Evolutionary conservation across 2,888 invertebrate species (phyloP).

Genomic region (Darwinula stevensoni): DNA sequence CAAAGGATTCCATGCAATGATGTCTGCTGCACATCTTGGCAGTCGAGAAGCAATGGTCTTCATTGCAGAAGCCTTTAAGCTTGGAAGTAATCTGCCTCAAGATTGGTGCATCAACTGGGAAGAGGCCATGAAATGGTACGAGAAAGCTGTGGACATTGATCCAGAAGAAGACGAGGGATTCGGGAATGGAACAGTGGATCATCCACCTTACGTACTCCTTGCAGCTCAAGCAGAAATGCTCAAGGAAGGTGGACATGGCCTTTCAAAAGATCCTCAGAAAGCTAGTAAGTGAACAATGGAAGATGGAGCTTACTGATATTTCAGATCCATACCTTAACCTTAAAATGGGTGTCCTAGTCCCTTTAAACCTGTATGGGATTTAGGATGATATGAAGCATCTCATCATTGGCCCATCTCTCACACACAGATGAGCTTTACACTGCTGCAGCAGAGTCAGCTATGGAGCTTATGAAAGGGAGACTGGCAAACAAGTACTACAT

Average conservation of each 20-base stretch:
- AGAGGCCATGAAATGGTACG: conserved; percentile 18
- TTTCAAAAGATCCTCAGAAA: conserved; percentile 17
- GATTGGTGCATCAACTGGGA: conserved; percentile 12
- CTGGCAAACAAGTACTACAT: conserved; percentile 22
- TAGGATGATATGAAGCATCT: conserved; percentile 1
- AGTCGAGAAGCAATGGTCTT: conserved; percentile 21
- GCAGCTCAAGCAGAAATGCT: conserved; percentile 22
- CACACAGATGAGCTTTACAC: conserved; percentile 21
- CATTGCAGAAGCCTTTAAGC: conserved; percentile 21
- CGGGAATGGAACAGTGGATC: too few relatives aligned
- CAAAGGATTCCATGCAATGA: conserved; percentile 14
- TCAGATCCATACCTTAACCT: too few relatives aligned
- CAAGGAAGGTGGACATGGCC: conserved; percentile 17
- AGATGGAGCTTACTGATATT: too few relatives aligned
- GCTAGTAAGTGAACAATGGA: too few relatives aligned
- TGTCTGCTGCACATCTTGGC: conserved; percentile 20
- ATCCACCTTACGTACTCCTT: conserved; percentile 18
- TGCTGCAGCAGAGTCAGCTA: conserved; percentile 23
- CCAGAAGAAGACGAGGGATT: too few relatives aligned
- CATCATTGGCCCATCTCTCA: conserved; percentile 11
- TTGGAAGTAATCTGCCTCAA: conserved; percentile 15
- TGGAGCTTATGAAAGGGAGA: conserved; percentile 23
- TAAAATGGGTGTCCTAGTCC: too few relatives aligned
- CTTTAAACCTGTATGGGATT: neutral
- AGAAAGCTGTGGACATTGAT: conserved; percentile 14